A percentile compares a stretch with the other conserved stretches of the same genome.
These are phyloP conservation scores for Morpho achilles DNA, from an alignment of 2,888 invertebrate species.

Conservation along the genomic window DNA sequence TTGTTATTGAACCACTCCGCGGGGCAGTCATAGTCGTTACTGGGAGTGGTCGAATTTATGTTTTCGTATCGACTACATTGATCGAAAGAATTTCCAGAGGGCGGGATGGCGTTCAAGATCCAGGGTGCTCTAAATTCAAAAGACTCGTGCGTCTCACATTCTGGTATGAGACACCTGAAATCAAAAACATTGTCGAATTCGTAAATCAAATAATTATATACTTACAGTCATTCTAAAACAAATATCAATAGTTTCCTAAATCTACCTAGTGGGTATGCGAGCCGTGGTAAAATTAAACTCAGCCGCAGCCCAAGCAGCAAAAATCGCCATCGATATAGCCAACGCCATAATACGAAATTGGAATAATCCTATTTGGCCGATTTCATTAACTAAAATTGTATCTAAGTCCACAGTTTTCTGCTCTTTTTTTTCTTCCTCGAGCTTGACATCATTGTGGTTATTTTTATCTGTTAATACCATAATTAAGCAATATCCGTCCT, in stretches of 20 bases:
- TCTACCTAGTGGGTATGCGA: conserved; percentile 38
- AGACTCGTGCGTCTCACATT: conserved; percentile 41
- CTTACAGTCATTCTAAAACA: neutral
- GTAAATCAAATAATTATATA: neutral
- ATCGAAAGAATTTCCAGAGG: conserved; percentile 44
- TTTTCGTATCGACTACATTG: conserved; percentile 63
- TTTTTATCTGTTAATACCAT: too few species aligned
- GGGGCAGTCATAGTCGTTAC: conserved; percentile 39
- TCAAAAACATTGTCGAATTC: neutral
- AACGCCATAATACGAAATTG: conserved; percentile 34
- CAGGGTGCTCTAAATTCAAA: conserved; percentile 57
- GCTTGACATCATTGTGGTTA: too few species aligned
- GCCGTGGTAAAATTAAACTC: conserved; percentile 42
- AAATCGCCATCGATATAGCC: conserved; percentile 29
- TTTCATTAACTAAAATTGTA: conserved; percentile 36
- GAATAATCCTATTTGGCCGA: conserved; percentile 42
- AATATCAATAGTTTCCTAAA: neutral
- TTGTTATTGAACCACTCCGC: conserved; percentile 43
- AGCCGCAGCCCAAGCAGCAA: conserved; percentile 32
- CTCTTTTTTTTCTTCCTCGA: neutral
- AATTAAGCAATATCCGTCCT: too few species aligned
- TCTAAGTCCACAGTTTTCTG: conserved; percentile 30
- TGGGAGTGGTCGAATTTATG: conserved; percentile 5
- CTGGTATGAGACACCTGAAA: conserved; percentile 49
- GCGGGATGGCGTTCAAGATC: conserved; percentile 66